Base-by-base conservation (phyloP, 2,888 invertebrate species). In the Lepidocyrtoides sp. region DNA sequence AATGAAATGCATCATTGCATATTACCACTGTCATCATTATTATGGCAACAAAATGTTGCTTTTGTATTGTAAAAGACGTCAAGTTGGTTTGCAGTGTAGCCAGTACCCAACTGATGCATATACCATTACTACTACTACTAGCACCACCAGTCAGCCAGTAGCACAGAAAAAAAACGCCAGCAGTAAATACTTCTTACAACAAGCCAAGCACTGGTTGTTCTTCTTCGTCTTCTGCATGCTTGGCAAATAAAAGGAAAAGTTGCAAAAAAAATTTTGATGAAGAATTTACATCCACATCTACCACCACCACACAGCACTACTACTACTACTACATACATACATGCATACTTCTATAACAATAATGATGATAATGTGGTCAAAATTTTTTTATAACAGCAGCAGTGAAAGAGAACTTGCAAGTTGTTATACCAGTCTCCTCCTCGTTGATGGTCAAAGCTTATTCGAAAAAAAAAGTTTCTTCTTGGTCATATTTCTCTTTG, bases 201-300 rank as follows among this genome's bases (percentile, higher is more conserved):
- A 44, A 36, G 36, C 8, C 44, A 44, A 44, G 44, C 44, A 44
- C 44, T 5, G 8, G 12, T 23, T 20, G 69, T 72, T 41, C n/a
- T 72, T 20, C 41, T 48, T 26, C 75, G 20, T 75, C 44, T 44
- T 75, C 12, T 48, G 20, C 44, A 7, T 51, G 26, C 20, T 51
- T 77, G 77, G 54, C 54, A 77, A 77, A 77, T 51, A 77, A 77
- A 77, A 77, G 77, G 77, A 77, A 77, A 77, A 77, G 77, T 77
- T 69, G 17, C 51, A 77, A 12, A 41, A 72, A 72, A 72, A 44
- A 69, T 17, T 48, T 14, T 20, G 57, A 57, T n/a, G n/a, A 57
- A 8, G 57, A 57, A 57, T 57, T 20, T 20, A 20, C 48, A 48
- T n/a, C 4, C 41, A 48, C 48, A 48, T n/a, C 57, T 57, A 57